Base-by-base conservation (phyloP, 1,140 invertebrate genomes). In the Macrosteles quadrilineatus region DNA sequence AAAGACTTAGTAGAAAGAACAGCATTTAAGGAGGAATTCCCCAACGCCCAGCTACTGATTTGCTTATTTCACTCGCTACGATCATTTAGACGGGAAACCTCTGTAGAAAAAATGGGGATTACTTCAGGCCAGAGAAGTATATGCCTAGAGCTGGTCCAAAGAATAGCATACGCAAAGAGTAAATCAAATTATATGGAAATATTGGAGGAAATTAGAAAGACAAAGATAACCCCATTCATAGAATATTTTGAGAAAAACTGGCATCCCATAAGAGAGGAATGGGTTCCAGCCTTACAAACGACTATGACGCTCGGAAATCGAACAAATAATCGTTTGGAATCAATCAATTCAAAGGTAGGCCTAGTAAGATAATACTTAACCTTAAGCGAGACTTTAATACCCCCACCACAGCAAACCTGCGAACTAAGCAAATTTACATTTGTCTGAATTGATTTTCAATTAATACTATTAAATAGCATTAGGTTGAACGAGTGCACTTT, bases 291-390 rank as follows among this genome's bases (percentile, higher is more conserved):
- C 2, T 23, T 59, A 19, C 57, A 59, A 31, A 59, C 21, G 2
- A 23, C 57, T 1, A 2, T 59, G n/a, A 59, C 17, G 17, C 25
- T 59, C 25, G 57, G 57, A 59, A 59, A 59, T 23, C 9, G 57
- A 21, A 59, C 57, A 1, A 59, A 59, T 23, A 59, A 59, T 12
- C 57, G 57, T 23, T 59, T 59, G 30, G 57, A 59, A 59, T 59
- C 57, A 2, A 59, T 59, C 1, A 59, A 59, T 59, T 59, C 57
- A 3, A 59, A 59, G 25, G n/a, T n/a, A n/a, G n/a, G n/a, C n/a
- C n/a, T n/a, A n/a, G n/a, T n/a, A n/a, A n/a, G n/a, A n/a, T n/a
- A n/a, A n/a, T n/a, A n/a, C n/a, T n/a, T n/a, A n/a, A n/a, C n/a
- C n/a, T n/a, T n/a, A n/a, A n/a, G n/a, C n/a, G n/a, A n/a, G n/a